Conservation (phyloP, 2,888 invertebrate genomes). For the Cosmia pyralina region DNA sequence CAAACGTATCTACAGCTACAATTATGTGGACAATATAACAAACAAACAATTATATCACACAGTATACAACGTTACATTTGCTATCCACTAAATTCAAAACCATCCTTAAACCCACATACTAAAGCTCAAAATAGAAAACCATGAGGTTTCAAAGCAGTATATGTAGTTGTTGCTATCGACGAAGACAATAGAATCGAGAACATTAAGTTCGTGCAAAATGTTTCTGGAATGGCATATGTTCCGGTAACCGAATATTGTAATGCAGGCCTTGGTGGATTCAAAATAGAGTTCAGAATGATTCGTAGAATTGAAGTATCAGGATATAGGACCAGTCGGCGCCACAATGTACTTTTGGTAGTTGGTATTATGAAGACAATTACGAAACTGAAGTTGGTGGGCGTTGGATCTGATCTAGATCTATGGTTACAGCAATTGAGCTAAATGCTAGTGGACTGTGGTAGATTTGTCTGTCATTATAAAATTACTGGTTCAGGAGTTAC, state of each 20-base stretch:
- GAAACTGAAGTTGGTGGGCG: slow-evolving; percentile 75
- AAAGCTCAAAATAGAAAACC: slow-evolving; percentile 69
- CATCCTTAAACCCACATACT: slow-evolving; percentile 56
- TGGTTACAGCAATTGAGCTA: slow-evolving; percentile 68
- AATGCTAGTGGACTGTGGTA: slow-evolving; percentile 66
- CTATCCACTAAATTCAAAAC: slow-evolving; percentile 37
- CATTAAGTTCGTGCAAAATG: slow-evolving; percentile 70
- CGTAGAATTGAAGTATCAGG: slow-evolving; percentile 64
- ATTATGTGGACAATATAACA: slow-evolving; percentile 81
- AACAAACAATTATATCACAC: slow-evolving; percentile 83
- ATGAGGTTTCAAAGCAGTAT: slow-evolving; percentile 34
- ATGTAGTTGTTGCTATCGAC: slow-evolving; percentile 58
- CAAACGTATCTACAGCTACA: slow-evolving; percentile 79
- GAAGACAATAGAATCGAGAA: slow-evolving; percentile 81
- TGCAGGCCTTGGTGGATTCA: slow-evolving; percentile 37
- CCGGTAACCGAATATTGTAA: slow-evolving; percentile 40
- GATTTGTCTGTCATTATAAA: slow-evolving; percentile 64
- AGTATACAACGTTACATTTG: slow-evolving; percentile 57
- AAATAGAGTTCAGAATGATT: slow-evolving; percentile 63
- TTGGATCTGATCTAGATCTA: slow-evolving; percentile 72
- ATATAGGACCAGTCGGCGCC: slow-evolving; percentile 73
- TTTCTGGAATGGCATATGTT: slow-evolving; percentile 67
- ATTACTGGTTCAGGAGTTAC: slow-evolving; percentile 61
- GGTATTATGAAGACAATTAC: slow-evolving; percentile 67
- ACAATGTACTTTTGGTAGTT: slow-evolving; percentile 72